Percentiles rank a stretch among this genome's conserved stretches.
Conservation (phyloP, 2,797 vertebrate genomes). For the Huso huso region DNA sequence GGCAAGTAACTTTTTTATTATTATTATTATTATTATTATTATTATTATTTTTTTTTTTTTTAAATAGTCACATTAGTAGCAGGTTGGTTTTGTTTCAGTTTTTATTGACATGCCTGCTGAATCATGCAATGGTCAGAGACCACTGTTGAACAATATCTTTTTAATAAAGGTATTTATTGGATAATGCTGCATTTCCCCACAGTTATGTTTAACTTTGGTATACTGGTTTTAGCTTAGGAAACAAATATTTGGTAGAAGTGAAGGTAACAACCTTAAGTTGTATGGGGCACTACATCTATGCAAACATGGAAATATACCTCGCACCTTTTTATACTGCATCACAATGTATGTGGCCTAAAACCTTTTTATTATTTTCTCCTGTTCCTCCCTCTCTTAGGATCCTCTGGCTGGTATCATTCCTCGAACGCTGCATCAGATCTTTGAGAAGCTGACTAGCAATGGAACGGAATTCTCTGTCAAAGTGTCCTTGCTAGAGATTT, state of each 20-base stretch:
- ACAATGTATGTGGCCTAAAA: neutral
- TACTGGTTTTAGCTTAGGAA: neutral
- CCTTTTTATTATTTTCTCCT: neutral
- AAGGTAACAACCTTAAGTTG: no score
- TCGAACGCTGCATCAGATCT: slow-evolving; percentile 91
- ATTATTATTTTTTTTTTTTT: no score
- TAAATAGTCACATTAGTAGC: no score
- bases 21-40: no score
- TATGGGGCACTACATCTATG: neutral
- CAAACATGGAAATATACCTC: neutral
- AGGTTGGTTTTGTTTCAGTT: neutral
- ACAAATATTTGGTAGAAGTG: neutral
- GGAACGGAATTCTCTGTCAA: slow-evolving; percentile 93
- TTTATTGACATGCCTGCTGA: no score
- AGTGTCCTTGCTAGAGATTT: slow-evolving; percentile 92
- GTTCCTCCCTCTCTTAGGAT: slow-evolving; percentile 57
- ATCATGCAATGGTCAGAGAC: no score
- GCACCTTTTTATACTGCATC: slow-evolving; percentile 9
- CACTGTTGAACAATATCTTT: no score
- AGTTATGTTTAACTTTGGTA: neutral
- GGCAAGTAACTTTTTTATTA: slow-evolving; percentile 44
- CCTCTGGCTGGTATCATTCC: slow-evolving; percentile 93
- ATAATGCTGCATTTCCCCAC: no score
- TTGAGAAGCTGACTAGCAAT: slow-evolving; percentile 84
- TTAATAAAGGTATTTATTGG: no score